A percentile compares a stretch with the other conserved stretches of the same genome.
Evolutionary conservation across 1,140 invertebrate genomes (phyloP).

Genomic region (Antheraea pernyi): DNA sequence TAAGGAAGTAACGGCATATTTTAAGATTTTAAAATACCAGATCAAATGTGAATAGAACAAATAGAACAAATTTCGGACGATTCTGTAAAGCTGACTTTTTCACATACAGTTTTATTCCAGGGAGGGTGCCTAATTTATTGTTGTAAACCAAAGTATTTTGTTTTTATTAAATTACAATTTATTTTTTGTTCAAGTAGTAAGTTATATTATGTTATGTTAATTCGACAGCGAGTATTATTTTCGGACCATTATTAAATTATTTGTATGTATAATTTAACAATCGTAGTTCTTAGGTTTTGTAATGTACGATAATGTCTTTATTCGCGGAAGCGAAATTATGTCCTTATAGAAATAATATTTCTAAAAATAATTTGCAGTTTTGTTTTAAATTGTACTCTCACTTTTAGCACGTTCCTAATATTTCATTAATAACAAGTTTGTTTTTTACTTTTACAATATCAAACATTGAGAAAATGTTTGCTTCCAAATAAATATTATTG

Average conservation of each 20-base stretch:
- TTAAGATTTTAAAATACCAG: too few species aligned
- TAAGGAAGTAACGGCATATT: too few species aligned
- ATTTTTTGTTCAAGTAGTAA: constrained; percentile 27
- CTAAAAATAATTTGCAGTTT: constrained; percentile 26
- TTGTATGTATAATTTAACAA: constrained; percentile 15
- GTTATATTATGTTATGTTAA: constrained; percentile 34
- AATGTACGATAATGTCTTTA: background rate
- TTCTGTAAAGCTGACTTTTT: too few species aligned
- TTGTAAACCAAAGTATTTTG: constrained; percentile 62
- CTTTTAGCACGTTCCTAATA: constrained; percentile 41
- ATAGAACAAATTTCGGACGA: too few species aligned
- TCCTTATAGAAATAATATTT: constrained; percentile 4
- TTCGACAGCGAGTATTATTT: constrained; percentile 42
- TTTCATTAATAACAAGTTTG: constrained; percentile 32
- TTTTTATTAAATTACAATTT: constrained; percentile 29
- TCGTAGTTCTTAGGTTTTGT: background rate
- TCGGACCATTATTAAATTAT: constrained; percentile 35
- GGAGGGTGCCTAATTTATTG: constrained; percentile 23
- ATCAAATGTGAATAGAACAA: too few species aligned
- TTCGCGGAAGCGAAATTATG: background rate
- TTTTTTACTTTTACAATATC: constrained; percentile 44
- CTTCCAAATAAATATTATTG: constrained; percentile 76
- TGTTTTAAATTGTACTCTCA: constrained; percentile 24
- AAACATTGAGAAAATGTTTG: constrained; percentile 48
- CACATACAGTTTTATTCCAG: too few species aligned